Evolutionary conservation across 1,140 invertebrate species (phyloP).

Genomic region (Ceratosolen solmsi): DNA sequence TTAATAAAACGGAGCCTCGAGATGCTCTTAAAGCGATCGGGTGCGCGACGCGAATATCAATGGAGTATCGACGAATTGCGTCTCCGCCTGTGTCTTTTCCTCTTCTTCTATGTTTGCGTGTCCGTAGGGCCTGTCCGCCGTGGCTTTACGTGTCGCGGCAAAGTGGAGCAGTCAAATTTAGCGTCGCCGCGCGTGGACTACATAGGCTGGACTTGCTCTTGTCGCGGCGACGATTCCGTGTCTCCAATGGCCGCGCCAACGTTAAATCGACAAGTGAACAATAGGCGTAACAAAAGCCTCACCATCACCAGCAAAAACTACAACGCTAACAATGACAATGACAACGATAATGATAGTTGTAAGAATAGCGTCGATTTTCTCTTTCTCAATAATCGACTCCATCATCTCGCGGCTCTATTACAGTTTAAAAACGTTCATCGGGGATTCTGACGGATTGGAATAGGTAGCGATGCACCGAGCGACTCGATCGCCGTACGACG

Average conservation of each 20-base stretch:
- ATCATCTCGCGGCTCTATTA: not conserved
- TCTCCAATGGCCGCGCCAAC: not conserved
- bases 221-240: too few species aligned
- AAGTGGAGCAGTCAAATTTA: conserved; percentile 10
- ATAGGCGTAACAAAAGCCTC: too few species aligned
- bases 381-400: not conserved
- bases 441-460: too few species aligned
- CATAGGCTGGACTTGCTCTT: not conserved
- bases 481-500: too few species aligned
- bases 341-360: not conserved
- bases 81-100: too few species aligned
- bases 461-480: too few species aligned
- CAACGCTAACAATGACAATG: not conserved
- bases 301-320: not conserved
- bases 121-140: too few species aligned
- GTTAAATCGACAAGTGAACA: not conserved
- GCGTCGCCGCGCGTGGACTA: not conserved
- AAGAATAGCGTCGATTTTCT: not conserved
- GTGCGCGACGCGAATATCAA: too few species aligned
- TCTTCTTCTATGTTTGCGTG: too few species aligned
- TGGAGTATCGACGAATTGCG: too few species aligned
- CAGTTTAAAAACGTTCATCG: not conserved
- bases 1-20: too few species aligned
- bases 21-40: too few species aligned
- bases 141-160: not conserved